These are phyloP conservation scores for Australoheros scitulus DNA, from an alignment of 2,113 vertebrate species.

Conservation along the genomic window DNA sequence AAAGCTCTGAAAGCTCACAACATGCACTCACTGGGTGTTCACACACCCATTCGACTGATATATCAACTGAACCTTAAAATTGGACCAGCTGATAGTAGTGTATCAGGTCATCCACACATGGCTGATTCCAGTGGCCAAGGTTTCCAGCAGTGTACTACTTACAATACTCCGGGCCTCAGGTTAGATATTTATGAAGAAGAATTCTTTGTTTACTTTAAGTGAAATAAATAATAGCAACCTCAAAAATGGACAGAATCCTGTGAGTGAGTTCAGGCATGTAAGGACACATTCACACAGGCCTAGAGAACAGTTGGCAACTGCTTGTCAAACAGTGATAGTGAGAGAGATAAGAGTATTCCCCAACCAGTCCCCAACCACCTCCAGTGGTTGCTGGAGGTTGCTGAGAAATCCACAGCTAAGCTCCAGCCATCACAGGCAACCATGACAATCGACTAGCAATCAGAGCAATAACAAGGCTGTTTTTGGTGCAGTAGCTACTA, in stretches of 20 bases:
- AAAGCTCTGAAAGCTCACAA: background rate
- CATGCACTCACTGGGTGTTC: background rate
- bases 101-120: no score
- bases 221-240: background rate
- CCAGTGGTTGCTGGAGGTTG: background rate
- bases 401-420: background rate
- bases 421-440: background rate
- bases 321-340: background rate
- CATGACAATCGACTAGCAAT: background rate
- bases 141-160: no score
- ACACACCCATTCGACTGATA: no score
- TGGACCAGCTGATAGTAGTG: no score
- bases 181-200: background rate
- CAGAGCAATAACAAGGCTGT: background rate
- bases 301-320: background rate
- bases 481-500: no score
- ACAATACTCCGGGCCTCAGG: background rate
- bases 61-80: no score
- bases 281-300: background rate
- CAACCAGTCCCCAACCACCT: no score
- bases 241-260: background rate
- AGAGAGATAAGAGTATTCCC: background rate
- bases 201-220: background rate
- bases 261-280: background rate
- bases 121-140: no score